Evolutionary conservation across 2,113 vertebrate species (phyloP), one percentile per base, ranked within the genome.

Genomic region (Leucosticte australis): DNA sequence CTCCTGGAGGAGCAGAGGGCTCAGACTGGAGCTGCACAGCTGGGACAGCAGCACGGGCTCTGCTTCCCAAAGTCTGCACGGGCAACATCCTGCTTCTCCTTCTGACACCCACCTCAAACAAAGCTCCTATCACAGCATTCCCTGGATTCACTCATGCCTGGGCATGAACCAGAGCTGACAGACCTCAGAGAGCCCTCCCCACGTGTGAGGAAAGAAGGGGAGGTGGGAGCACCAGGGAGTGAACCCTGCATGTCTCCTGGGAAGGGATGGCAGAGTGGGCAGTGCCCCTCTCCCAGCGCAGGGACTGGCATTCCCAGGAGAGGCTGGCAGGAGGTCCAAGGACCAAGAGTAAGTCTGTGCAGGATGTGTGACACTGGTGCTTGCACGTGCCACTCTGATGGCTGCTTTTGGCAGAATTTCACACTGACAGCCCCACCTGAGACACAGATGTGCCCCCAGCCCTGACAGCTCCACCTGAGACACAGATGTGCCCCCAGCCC

Each of bases 381-480:
- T 68, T 3, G 13, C 37, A 10, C 20, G 47, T 4, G 3, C 11
- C 50, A 30, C 7, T 8, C 0, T 10, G 37, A 15, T 4, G 35
- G 69, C 16, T 69, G 7, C 10, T 30, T 62, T 31, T 17, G 46
- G 33, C 79, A 2, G 28, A 2, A 2, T 1, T 15, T 8, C 28
- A 41, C 0, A 2, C 11, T 46, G 18, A 16, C 2, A 44, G 47
- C 74, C 22, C 28, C 16, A n/a, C 46, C 16, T 5, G 42, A 37
- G 68, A 27, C 63, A 57, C 1, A 83, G 16, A 8, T 27, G 55
- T 28, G 49, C 5, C 39, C 6, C 14, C 78, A 59, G 59, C 33
- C 77, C 42, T 39, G 18, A 15, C 2, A 44, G 47, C 74, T 27
- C 28, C 15, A n/a, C 46, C 16, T 5, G 42, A 37, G 68, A 30